Percentiles rank a stretch among this genome's conserved stretches.
Conservation (phyloP, 1,140 invertebrate genomes). For the Hycleus phaleratus region DNA sequence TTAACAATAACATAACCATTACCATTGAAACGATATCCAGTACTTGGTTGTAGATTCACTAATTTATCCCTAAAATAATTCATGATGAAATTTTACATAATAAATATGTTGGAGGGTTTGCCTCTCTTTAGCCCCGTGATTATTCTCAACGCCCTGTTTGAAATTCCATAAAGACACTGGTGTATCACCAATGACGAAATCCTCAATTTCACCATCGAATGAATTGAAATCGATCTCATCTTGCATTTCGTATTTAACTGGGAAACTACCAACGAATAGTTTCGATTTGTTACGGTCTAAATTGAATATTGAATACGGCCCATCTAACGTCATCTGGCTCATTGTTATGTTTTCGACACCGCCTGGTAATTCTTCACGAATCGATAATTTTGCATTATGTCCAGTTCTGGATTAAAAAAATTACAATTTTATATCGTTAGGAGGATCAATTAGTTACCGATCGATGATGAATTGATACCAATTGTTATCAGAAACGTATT, state of each 20-base stretch:
- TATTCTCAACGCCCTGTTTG: constrained; percentile 63
- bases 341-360: constrained; percentile 48
- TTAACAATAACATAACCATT: constrained; percentile 71
- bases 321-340: constrained; percentile 56
- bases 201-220: constrained; percentile 87
- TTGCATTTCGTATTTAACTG: constrained; percentile 61
- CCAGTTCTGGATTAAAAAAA: constrained; percentile 57
- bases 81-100: neutral
- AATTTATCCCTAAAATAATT: constrained; percentile 51
- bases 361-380: constrained; percentile 66
- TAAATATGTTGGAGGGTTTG: constrained; percentile 28
- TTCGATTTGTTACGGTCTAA: constrained; percentile 77
- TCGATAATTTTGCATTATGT: constrained; percentile 68
- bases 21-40: constrained; percentile 79
- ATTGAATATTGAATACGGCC: constrained; percentile 75
- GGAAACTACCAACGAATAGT: constrained; percentile 85
- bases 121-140: constrained; percentile 65
- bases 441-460: constrained; percentile 47
- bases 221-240: constrained; percentile 58
- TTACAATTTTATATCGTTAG: neutral
- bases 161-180: constrained; percentile 95
- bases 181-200: constrained; percentile 78
- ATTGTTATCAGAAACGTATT: constrained; percentile 71
- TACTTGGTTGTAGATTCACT: constrained; percentile 51
- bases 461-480: constrained; percentile 90